Evolutionary conservation across 92 coral and sea anemone species (phyloP).

Genomic region (Heliopora coerulea): DNA sequence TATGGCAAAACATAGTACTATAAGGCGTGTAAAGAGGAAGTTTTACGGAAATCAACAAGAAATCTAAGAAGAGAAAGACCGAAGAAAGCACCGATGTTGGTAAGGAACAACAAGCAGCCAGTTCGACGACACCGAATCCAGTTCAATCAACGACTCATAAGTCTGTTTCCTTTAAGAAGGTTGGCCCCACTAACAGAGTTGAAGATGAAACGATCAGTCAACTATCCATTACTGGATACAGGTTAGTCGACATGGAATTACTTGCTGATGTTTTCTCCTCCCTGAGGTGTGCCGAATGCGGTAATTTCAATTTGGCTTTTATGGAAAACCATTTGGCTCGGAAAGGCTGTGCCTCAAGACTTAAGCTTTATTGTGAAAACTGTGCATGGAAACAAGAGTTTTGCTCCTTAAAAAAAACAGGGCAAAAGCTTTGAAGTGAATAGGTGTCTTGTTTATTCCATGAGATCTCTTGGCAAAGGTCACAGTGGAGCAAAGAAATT

Average conservation of each 20-base stretch:
- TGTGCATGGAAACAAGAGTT: conserved; percentile 54
- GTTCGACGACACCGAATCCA: conserved; percentile 3
- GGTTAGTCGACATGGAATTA: conserved; percentile 53
- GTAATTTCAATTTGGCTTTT: conserved; percentile 18
- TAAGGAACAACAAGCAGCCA: conserved; percentile 17
- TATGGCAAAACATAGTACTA: conserved; percentile 13
- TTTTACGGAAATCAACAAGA: conserved; percentile 33
- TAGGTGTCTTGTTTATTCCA: conserved; percentile 46
- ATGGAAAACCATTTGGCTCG: conserved; percentile 36
- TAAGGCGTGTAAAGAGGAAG: conserved; percentile 35
- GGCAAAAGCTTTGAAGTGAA: conserved; percentile 52
- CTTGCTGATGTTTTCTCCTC: conserved; percentile 37
- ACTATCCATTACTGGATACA: conserved; percentile 32
- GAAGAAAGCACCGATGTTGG: conserved; percentile 13
- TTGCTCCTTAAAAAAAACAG: conserved; percentile 42
- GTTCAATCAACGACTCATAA: not conserved
- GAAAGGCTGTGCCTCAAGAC: conserved; percentile 55
- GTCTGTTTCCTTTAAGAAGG: not conserved
- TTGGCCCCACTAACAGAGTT: not conserved
- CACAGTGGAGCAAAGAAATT: conserved; percentile 59
- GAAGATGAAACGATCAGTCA: not conserved
- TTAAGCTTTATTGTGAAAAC: conserved; percentile 41
- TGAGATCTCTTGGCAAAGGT: conserved; percentile 57
- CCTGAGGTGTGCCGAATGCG: conserved; percentile 46
- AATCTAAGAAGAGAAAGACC: conserved; percentile 16